Evolutionary conservation across 2,797 vertebrate species (phyloP).

Genomic region (Pseudochirops cupreus): DNA sequence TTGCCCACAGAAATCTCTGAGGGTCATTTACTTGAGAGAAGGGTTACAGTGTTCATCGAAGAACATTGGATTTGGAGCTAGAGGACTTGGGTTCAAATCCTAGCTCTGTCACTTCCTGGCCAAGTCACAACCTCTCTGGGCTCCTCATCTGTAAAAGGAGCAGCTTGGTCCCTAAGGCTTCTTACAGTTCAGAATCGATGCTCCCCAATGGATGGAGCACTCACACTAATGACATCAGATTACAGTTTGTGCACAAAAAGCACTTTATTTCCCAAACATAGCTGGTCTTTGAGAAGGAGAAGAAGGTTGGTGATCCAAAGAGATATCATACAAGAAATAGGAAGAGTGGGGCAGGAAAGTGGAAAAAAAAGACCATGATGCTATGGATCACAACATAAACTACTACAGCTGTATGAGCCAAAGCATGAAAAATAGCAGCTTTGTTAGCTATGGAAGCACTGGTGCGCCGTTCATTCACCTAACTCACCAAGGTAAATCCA

Average conservation of each 20-base stretch:
- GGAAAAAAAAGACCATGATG: not conserved
- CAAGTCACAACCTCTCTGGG: not conserved
- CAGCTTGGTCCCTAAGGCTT: not conserved
- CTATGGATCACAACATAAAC: not conserved
- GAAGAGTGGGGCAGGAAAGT: not conserved
- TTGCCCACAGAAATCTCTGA: not conserved
- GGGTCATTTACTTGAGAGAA: not conserved
- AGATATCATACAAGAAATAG: not conserved
- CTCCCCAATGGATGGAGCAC: not conserved
- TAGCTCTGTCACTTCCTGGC: not conserved
- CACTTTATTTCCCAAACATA: not conserved
- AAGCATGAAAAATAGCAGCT: not conserved
- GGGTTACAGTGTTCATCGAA: not conserved
- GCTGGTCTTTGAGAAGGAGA: not conserved
- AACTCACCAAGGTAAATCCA: not conserved
- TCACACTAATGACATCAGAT: not conserved
- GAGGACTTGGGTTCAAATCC: not conserved
- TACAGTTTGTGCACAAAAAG: not conserved
- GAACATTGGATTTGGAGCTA: not conserved
- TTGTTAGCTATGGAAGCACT: not conserved
- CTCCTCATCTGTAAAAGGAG: not conserved
- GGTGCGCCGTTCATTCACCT: not conserved
- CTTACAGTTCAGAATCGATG: not conserved
- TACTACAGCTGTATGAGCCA: not conserved
- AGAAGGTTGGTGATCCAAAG: not conserved